Percentiles rank a stretch among this genome's conserved stretches.
phyloP scores from a whole-genome alignment of 2,113 vertebrate genomes.

The Castor canadensis region DNA sequence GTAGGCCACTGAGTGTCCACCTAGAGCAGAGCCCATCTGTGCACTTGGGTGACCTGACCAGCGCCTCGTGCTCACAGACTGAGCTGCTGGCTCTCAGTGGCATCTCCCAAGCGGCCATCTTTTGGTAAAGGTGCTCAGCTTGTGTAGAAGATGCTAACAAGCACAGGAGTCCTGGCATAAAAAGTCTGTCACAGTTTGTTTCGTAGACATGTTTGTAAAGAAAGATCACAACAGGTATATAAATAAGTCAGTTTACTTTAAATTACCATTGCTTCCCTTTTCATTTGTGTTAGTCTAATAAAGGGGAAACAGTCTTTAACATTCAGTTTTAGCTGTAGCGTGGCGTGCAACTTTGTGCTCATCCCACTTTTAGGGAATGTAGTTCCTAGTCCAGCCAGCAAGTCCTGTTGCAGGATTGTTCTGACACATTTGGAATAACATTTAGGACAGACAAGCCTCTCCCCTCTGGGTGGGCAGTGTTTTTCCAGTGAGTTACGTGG shows the following conservation, averaged over 20 bases:
- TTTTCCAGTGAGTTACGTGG: neutral
- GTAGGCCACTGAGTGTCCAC: neutral
- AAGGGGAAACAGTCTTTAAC: neutral
- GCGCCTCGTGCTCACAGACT: accelerated
- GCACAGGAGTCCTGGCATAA: neutral
- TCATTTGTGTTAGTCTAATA: neutral
- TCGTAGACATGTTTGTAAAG: neutral
- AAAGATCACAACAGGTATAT: neutral
- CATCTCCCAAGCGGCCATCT: neutral
- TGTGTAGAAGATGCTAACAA: neutral
- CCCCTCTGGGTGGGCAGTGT: neutral
- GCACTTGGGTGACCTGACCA: neutral
- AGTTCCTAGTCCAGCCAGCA: neutral
- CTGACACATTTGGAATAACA: neutral
- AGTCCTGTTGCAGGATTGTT: neutral
- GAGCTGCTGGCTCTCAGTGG: neutral
- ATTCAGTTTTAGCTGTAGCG: neutral
- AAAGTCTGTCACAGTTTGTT: neutral
- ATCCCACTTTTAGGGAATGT: neutral
- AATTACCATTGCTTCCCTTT: slow-evolving; percentile 6
- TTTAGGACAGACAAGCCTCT: neutral
- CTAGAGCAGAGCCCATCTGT: neutral
- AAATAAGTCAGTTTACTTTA: neutral
- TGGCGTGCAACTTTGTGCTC: neutral
- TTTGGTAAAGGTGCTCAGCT: neutral